phyloP scores from a whole-genome alignment of 2,888 invertebrate genomes.

The Himalopsyche anomala region DNA sequence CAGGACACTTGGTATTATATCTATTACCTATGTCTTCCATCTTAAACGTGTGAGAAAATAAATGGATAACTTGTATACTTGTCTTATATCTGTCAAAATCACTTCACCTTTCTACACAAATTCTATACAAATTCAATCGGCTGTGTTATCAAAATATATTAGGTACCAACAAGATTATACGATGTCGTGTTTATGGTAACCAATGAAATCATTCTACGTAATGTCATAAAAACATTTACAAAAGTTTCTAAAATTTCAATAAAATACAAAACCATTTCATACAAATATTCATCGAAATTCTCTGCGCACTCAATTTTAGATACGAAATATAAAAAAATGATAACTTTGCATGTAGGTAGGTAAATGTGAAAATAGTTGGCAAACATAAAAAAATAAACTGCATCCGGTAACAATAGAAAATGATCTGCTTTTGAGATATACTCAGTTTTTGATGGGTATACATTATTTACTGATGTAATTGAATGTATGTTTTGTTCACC shows the following conservation, averaged over 20 bases:
- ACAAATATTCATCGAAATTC: too few relatives aligned
- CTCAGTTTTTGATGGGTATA: too few relatives aligned
- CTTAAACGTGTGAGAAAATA: background rate
- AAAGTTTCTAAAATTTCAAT: background rate
- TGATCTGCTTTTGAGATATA: too few relatives aligned
- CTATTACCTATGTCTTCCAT: slow-evolving; percentile 75
- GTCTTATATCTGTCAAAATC: slow-evolving; percentile 52
- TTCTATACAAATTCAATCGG: background rate
- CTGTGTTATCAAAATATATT: slow-evolving; percentile 24
- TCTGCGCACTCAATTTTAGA: too few relatives aligned
- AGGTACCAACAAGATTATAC: background rate
- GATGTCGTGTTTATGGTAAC: slow-evolving; percentile 41
- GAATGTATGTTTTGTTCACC: background rate
- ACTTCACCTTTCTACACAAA: slow-evolving; percentile 41
- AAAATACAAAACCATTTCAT: background rate
- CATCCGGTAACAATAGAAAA: too few relatives aligned
- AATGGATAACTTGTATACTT: slow-evolving; percentile 45
- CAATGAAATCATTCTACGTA: slow-evolving; percentile 45
- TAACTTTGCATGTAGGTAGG: too few relatives aligned
- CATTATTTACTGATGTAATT: background rate
- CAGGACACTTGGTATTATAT: slow-evolving; percentile 80
- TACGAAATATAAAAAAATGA: too few relatives aligned
- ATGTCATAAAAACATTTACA: background rate
- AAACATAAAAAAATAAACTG: too few relatives aligned
- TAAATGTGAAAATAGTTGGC: too few relatives aligned